phyloP scores from a whole-genome alignment of 37 sponge, comb jelly and placozoan species.

The Crambe crambe region DNA sequence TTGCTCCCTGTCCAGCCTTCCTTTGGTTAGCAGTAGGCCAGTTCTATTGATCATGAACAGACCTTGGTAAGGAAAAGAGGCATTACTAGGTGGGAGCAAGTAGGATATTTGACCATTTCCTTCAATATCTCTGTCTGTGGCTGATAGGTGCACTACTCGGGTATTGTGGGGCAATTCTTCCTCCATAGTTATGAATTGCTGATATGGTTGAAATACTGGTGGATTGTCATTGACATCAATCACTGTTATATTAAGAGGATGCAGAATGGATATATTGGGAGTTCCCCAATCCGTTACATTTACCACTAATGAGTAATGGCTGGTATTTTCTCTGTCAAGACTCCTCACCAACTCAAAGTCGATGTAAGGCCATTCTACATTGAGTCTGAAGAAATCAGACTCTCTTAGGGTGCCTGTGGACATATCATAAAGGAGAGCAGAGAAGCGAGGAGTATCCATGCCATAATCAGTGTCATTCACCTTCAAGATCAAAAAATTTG shows the following conservation, averaged over 20 bases:
- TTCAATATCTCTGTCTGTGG: constrained; percentile 34
- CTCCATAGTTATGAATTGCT: not conserved
- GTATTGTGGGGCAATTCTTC: constrained; percentile 4
- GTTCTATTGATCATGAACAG: constrained; percentile 12
- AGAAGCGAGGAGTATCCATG: not conserved
- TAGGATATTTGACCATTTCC: constrained; percentile 42
- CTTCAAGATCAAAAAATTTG: constrained; percentile 2
- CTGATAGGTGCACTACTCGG: not conserved
- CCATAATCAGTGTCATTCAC: constrained; percentile 57
- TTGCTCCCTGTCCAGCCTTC: constrained; percentile 40
- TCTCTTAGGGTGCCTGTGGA: not conserved
- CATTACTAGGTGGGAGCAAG: constrained; percentile 1
- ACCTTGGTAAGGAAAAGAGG: constrained; percentile 42
- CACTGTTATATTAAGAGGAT: constrained; percentile 28
- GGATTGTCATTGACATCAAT: constrained; percentile 53
- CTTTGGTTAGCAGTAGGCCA: constrained; percentile 22
- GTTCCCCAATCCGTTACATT: constrained; percentile 41
- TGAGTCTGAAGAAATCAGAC: constrained; percentile 9
- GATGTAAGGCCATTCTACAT: not conserved
- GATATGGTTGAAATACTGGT: constrained; percentile 52
- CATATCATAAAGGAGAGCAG: constrained; percentile 12
- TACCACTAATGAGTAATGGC: constrained; percentile 36
- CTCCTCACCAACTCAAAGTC: not conserved
- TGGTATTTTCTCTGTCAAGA: constrained; percentile 47
- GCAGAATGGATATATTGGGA: constrained; percentile 5